Conservation (phyloP, 2,888 invertebrate genomes). For the Gymnosoma rotundatum region DNA sequence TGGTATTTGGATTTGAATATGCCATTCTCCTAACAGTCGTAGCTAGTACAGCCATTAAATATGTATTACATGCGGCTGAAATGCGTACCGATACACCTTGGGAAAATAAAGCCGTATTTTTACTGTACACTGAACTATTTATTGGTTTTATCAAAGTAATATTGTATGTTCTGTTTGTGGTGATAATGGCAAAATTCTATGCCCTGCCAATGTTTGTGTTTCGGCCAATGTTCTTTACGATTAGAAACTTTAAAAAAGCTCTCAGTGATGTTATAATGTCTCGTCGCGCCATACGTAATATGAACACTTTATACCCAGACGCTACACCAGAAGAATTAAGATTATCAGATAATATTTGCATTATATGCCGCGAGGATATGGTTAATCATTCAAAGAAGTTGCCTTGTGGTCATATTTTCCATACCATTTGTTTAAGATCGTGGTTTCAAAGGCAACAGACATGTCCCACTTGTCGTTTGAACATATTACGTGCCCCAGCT, state of each 20-base stretch:
- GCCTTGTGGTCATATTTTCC: constrained; percentile 99
- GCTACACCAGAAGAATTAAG: constrained; percentile 95
- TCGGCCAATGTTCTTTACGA: constrained; percentile 99
- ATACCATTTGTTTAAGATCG: constrained; percentile 97
- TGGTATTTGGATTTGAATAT: constrained; percentile 99
- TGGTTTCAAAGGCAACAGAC: constrained; percentile 99
- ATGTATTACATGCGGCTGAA: constrained; percentile 92
- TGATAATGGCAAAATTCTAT: constrained; percentile 98
- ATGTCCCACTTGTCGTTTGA: constrained; percentile 98
- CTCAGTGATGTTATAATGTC: constrained; percentile 98
- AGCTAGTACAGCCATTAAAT: constrained; percentile 95
- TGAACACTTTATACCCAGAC: constrained; percentile 99
- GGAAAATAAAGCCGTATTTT: constrained; percentile 99
- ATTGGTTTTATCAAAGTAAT: constrained; percentile 94
- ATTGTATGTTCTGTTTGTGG: constrained; percentile 95
- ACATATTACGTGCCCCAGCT: constrained; percentile 86
- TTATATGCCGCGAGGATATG: constrained; percentile 94
- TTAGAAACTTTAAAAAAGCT: constrained; percentile 98
- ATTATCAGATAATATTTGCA: constrained; percentile 98
- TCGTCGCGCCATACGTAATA: constrained; percentile 96
- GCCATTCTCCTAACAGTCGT: constrained; percentile 97
- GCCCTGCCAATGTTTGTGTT: constrained; percentile 99
- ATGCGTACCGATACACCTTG: constrained; percentile 94
- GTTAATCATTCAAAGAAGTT: constrained; percentile 93
- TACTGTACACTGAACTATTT: constrained; percentile 97